A percentile compares a stretch with the other conserved stretches of the same genome.
phyloP scores from a whole-genome alignment of 2,888 invertebrate species.

The Melanostoma mellinum region DNA sequence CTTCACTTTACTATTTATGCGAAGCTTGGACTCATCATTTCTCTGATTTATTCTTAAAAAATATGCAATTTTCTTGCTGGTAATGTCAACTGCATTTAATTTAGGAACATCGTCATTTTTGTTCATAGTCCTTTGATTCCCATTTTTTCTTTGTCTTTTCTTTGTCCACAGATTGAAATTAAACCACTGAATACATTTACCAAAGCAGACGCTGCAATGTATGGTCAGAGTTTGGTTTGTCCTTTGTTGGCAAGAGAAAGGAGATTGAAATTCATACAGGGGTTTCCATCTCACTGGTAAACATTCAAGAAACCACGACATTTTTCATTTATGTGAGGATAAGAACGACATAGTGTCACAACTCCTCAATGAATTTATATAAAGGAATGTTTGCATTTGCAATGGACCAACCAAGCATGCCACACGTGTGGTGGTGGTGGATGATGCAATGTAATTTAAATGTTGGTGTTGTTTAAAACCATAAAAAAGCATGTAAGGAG shows the following conservation, averaged over 20 bases:
- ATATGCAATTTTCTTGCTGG: too few relatives aligned
- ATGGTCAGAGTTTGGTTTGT: constrained; percentile 38
- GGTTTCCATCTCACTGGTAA: constrained; percentile 44
- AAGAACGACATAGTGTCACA: neutral
- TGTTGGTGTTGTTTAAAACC: neutral
- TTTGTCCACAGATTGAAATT: constrained; percentile 13
- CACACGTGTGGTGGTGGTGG: neutral
- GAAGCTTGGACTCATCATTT: too few relatives aligned
- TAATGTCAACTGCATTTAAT: too few relatives aligned
- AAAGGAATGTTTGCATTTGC: constrained; percentile 21
- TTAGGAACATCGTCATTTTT: too few relatives aligned
- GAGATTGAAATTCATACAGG: constrained; percentile 36
- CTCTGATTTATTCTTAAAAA: too few relatives aligned
- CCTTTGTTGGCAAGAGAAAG: constrained; percentile 29
- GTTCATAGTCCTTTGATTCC: too few relatives aligned
- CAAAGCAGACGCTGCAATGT: constrained; percentile 13
- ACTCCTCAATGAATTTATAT: constrained; percentile 15
- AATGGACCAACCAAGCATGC: constrained; percentile 1
- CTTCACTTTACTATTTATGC: too few relatives aligned
- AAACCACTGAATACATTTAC: constrained; percentile 32
- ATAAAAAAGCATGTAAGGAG: neutral
- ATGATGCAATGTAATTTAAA: neutral
- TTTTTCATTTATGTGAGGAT: constrained; percentile 10
- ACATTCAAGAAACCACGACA: constrained; percentile 29
- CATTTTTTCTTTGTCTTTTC: neutral